Evolutionary conservation across 1,140 invertebrate species (phyloP), one percentile per base, ranked within the genome.

Genomic region (Orchesella cincta): DNA sequence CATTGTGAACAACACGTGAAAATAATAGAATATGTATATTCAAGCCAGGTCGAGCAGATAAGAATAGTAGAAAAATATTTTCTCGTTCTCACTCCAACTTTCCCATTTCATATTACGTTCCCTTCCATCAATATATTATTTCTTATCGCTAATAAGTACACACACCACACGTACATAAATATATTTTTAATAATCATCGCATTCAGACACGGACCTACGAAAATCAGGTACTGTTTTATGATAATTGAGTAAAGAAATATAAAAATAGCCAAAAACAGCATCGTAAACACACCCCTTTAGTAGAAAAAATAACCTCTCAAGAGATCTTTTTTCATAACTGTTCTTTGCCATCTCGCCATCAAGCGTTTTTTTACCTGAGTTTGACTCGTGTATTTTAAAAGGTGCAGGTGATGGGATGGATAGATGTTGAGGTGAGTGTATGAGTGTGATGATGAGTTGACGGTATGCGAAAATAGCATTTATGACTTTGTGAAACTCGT

Each of bases 231-330:
- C 62, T 67, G 28, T 67, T 67, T 67, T 67, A 67, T 67, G 62
- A 67, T 67, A 67, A 67, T 67, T 67, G 62, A 67, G 62, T 67
- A 67, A 67, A 67, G 62, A 67, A 67, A 33, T 31, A 67, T 67
- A 67, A 67, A 33, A 67, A 67, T 67, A 33, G 62, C 62, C 28
- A 67, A 67, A 67, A 67, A 67, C 28, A 67, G 62, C 26, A 67
- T 67, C 62, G 62, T 67, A 67, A 67, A 67, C 62, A 67, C 62
- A 67, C 62, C 62, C 62, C 62, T 67, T 67, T 8, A 29, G 26
- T n/a, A 62, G 23, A 28, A 57, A 57, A 57, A 57, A 57, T 57
- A 57, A 57, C 54, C 54, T 57, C 54, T 57, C 5, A 57, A 57
- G n/a, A n/a, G 54, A 57, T 57, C 54, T 57, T 57, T 57, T n/a